These are phyloP conservation scores for Sisyra nigra DNA, from an alignment of 2,888 invertebrate species.

Conservation along the genomic window DNA sequence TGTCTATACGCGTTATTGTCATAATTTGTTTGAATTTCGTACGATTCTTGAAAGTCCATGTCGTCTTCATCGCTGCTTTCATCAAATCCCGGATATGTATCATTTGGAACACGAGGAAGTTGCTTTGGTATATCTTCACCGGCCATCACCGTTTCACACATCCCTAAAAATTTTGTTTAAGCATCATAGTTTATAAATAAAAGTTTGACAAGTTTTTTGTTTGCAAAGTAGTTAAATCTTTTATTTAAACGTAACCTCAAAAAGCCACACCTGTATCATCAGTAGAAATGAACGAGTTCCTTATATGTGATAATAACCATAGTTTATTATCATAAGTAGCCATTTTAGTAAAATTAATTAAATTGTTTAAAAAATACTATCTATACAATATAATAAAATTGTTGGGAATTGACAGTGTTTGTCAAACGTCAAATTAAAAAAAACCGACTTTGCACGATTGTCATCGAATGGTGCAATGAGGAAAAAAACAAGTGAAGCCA, in stretches of 20 bases:
- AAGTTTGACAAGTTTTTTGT: too few relatives aligned
- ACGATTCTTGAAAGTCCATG: conserved; percentile 46
- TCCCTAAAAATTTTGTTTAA: conserved; percentile 32
- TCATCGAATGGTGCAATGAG: too few relatives aligned
- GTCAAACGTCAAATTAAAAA: too few relatives aligned
- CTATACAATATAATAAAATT: not conserved
- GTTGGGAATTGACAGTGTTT: not conserved
- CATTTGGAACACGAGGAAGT: conserved; percentile 34
- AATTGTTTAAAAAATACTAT: not conserved
- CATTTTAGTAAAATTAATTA: conserved; percentile 35
- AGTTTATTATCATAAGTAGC: conserved; percentile 88
- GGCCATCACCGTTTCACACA: conserved; percentile 84
- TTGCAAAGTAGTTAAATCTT: too few relatives aligned
- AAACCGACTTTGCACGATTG: too few relatives aligned
- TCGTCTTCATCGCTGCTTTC: conserved; percentile 67
- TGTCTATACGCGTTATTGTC: conserved; percentile 47
- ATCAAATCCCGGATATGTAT: conserved; percentile 61
- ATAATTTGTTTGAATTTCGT: conserved; percentile 58
- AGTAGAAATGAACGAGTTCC: conserved; percentile 87
- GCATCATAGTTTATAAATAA: too few relatives aligned
- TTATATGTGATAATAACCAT: conserved; percentile 83
- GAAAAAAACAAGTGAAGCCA: too few relatives aligned
- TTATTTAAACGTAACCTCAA: conserved; percentile 6
- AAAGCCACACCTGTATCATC: conserved; percentile 56
- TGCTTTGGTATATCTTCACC: conserved; percentile 62